These are phyloP conservation scores for Bimastos eiseni DNA, from an alignment of 2,888 invertebrate species.

Conservation along the genomic window DNA sequence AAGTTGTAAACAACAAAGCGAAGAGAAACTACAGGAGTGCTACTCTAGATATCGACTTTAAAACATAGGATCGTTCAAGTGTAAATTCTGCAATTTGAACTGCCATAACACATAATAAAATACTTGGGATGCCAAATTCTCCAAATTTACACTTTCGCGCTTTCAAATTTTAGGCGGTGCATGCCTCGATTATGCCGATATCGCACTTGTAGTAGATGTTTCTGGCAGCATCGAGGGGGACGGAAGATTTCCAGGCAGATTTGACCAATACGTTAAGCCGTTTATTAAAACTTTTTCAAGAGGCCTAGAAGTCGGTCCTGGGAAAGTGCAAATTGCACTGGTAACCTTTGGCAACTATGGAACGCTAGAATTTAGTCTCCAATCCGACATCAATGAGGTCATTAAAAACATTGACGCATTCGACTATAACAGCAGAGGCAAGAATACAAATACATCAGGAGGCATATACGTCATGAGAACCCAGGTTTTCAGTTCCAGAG, in stretches of 20 bases:
- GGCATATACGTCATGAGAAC: not conserved
- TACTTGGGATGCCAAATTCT: too few relatives aligned
- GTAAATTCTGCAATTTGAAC: too few relatives aligned
- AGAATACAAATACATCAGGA: not conserved
- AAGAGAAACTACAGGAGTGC: too few relatives aligned
- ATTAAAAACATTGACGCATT: not conserved
- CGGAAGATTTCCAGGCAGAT: not conserved
- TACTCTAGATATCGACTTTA: too few relatives aligned
- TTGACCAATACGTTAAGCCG: not conserved
- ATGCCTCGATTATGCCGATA: not conserved
- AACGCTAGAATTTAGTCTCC: not conserved
- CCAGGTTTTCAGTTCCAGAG: not conserved
- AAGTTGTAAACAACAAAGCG: too few relatives aligned
- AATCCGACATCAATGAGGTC: not conserved
- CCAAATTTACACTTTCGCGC: not conserved
- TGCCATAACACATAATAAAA: too few relatives aligned
- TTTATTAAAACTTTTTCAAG: not conserved
- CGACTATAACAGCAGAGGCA: not conserved
- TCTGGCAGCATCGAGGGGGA: not conserved
- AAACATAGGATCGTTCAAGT: too few relatives aligned
- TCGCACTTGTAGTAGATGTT: not conserved
- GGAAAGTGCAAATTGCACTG: not conserved
- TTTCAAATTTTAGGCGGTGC: not conserved
- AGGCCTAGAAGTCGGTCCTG: not conserved
- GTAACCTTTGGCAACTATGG: not conserved